A percentile compares a stretch with the other conserved stretches of the same genome.
These are phyloP conservation scores for Plectrocnemia conspersa DNA, from an alignment of 1,140 invertebrate genomes.

Conservation along the genomic window DNA sequence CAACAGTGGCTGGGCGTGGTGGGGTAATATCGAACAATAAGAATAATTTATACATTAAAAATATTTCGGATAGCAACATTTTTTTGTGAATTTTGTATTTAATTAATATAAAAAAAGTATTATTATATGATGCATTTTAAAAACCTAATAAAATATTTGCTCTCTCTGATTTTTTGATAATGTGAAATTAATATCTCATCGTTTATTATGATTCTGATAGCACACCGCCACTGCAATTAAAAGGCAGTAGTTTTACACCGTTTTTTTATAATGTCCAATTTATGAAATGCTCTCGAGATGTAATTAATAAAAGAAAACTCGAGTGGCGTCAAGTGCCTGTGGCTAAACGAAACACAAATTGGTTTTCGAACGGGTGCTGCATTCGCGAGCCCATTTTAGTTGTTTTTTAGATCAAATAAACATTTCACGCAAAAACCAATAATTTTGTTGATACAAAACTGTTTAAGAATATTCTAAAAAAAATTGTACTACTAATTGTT, in stretches of 20 bases:
- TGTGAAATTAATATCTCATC: too few species aligned
- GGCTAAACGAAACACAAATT: constrained; percentile 17
- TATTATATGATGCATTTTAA: background rate
- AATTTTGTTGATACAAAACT: too few species aligned
- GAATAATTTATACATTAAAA: background rate
- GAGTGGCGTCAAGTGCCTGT: constrained; percentile 9
- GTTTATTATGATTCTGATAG: too few species aligned
- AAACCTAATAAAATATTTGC: too few species aligned
- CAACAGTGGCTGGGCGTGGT: constrained; percentile 6
- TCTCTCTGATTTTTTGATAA: too few species aligned
- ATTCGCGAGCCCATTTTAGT: background rate
- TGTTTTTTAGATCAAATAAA: too few species aligned
- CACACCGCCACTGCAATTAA: too few species aligned
- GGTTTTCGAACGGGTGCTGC: constrained; percentile 1
- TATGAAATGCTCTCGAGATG: constrained; percentile 16
- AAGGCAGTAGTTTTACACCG: too few species aligned
- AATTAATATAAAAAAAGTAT: background rate
- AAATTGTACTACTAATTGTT: background rate
- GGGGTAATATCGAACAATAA: background rate
- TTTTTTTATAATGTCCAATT: constrained; percentile 16
- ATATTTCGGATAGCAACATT: background rate
- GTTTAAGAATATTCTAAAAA: background rate
- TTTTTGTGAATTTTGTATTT: background rate
- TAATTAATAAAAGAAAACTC: constrained; percentile 24
- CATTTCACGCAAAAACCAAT: too few species aligned